These are phyloP conservation scores for Leptoclinus maculatus DNA, from an alignment of 2,797 vertebrate species.

Conservation along the genomic window DNA sequence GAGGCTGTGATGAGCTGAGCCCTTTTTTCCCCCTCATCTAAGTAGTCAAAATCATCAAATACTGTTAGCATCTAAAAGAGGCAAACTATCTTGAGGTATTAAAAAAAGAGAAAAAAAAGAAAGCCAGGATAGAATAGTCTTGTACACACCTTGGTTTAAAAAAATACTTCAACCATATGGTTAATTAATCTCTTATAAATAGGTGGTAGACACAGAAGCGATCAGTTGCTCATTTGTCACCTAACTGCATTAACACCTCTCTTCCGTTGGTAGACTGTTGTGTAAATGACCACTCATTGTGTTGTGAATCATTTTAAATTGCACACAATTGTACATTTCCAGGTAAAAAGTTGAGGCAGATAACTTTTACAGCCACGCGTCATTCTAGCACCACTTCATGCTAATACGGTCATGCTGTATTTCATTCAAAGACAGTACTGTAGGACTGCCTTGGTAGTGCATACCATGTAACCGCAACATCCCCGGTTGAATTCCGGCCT, in stretches of 20 bases:
- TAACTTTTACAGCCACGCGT: not conserved
- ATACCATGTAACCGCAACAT: not conserved
- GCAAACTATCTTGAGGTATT: conserved; percentile 2
- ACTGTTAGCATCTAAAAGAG: conserved; percentile 19
- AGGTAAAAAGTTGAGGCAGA: not conserved
- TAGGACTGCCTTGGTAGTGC: not conserved
- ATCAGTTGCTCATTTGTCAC: conserved; percentile 59
- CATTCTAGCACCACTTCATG: not conserved
- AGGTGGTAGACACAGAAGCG: conserved; percentile 48
- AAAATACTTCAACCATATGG: conserved; percentile 56
- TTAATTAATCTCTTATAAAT: conserved; percentile 67
- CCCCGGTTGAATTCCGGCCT: not conserved
- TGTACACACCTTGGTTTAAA: conserved; percentile 11
- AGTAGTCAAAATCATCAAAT: conserved; percentile 41
- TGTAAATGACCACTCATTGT: conserved; percentile 27
- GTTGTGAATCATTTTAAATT: conserved; percentile 22
- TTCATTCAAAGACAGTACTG: not conserved
- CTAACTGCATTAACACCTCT: conserved; percentile 60
- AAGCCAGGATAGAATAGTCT: not conserved
- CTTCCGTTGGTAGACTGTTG: conserved; percentile 23
- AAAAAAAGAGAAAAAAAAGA: not conserved
- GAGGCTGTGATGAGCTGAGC: conserved; percentile 49
- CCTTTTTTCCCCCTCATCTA: conserved; percentile 6
- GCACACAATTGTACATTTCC: conserved; percentile 1
- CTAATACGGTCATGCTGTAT: not conserved